Evolutionary conservation across 30 jellyfish, hydroid and myxozoan genomes (phyloP), one percentile per base, ranked within the genome.

Genomic region (Haliclystus octoradiatus): DNA sequence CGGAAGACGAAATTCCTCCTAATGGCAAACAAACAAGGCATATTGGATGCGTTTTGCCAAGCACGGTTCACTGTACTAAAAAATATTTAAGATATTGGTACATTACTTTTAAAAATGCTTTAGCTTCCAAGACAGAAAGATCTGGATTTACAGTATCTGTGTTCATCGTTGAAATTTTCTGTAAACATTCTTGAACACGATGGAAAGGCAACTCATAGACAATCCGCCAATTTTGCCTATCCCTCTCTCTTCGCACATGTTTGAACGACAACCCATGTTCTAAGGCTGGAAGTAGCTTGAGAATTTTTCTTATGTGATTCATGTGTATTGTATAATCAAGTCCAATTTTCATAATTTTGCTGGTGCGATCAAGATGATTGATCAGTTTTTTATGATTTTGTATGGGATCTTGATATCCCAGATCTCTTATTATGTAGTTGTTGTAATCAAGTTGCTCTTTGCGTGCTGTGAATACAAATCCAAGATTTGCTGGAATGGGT

Each of bases 291-390:
- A n/a, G n/a, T n/a, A n/a, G n/a, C n/a, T n/a, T n/a, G n/a, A n/a
- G n/a, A 1, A 61, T 40, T 61, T 14, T 26, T 14, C 3, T 23
- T 1, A 61, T 23, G 28, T 61, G 70, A 27, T 61, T 61, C 70
- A 61, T 61, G 70, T 61, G 70, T 23, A 61, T 40, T 1, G 28
- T 40, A 61, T 61, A 22, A 61, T 61, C 24, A 2, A 14, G 25
- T 15, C 70, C 70, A 33, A 61, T 61, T 3, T 23, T 61, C 70
- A 61, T 61, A 61, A 61, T 14, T 28, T 40, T 61, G 24, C 24
- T 40, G 28, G 24, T 23, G 34, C 28, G 70, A 61, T 61, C 70
- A n/a, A 61, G 34, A 23, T 33, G 70, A 61, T 61, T 61, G 31
- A 61, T 61, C 34, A 61, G 34, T 40, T 61, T 61, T 40, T 61